Evolutionary conservation across 2,797 vertebrate genomes (phyloP).

Genomic region (Scleropages formosus): DNA sequence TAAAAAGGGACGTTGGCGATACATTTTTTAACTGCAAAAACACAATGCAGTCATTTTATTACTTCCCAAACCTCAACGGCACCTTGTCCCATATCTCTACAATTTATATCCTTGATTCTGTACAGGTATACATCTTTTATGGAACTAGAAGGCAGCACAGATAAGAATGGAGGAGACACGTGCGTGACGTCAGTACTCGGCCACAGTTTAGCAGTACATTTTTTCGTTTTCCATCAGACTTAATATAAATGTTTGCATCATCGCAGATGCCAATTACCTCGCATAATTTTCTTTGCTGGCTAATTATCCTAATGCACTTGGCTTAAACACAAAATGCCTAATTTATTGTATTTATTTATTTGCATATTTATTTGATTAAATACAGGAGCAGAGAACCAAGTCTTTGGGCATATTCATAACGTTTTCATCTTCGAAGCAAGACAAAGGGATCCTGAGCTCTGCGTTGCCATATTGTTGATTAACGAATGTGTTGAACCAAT

Average conservation of each 20-base stretch:
- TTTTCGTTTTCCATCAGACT: background rate
- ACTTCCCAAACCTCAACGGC: conserved; percentile 7
- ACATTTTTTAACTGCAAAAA: background rate
- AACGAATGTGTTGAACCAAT: background rate
- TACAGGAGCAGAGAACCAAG: background rate
- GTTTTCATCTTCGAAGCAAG: background rate
- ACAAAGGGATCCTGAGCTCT: background rate
- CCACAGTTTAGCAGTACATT: too few relatives aligned
- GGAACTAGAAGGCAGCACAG: conserved; percentile 28
- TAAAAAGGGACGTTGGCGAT: background rate
- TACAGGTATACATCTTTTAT: conserved; percentile 10
- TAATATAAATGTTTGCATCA: background rate
- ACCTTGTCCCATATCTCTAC: conserved; percentile 28
- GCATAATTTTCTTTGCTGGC: background rate
- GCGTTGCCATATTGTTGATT: background rate
- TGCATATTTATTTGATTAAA: background rate
- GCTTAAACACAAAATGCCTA: background rate
- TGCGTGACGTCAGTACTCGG: too few relatives aligned
- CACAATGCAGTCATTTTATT: conserved; percentile 16
- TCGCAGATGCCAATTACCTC: background rate
- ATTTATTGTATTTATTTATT: background rate
- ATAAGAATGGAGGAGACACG: conserved; percentile 21
- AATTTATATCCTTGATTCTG: conserved; percentile 37
- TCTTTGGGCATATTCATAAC: background rate
- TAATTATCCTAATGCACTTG: background rate